A percentile compares a stretch with the other conserved stretches of the same genome.
Evolutionary conservation across 2,797 vertebrate genomes (phyloP).

Genomic region (Enteromius fasciolatus): DNA sequence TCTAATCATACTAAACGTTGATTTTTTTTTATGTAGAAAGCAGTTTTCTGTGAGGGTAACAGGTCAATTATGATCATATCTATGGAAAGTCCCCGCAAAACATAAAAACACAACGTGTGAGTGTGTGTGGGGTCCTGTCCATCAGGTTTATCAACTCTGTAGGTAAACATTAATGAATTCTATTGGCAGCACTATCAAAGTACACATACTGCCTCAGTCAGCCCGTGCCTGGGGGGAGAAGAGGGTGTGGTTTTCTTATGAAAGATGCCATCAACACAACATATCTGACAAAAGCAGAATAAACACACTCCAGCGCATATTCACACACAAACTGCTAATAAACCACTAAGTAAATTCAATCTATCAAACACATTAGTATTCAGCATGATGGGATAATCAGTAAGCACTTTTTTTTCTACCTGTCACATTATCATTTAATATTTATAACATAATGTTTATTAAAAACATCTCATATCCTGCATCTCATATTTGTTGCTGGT

Average conservation of each 20-base stretch:
- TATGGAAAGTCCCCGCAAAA: neutral
- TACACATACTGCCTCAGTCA: slow-evolving; percentile 58
- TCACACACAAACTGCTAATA: neutral
- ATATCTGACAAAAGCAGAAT: slow-evolving; percentile 40
- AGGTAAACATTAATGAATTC: slow-evolving; percentile 74
- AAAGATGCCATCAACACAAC: slow-evolving; percentile 55
- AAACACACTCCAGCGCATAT: neutral
- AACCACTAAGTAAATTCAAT: neutral
- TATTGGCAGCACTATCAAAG: slow-evolving; percentile 68
- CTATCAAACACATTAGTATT: neutral
- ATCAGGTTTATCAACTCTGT: slow-evolving; percentile 77
- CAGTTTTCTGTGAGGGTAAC: neutral
- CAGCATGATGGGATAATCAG: neutral
- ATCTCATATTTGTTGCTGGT: neutral
- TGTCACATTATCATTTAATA: neutral
- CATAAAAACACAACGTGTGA: neutral
- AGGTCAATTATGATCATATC: neutral
- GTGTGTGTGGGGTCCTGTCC: slow-evolving; percentile 67
- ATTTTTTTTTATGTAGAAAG: neutral
- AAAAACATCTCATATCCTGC: neutral
- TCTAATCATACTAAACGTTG: neutral
- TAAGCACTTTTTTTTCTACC: neutral
- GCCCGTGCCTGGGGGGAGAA: slow-evolving; percentile 55
- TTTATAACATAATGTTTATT: neutral
- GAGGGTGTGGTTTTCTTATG: slow-evolving; percentile 53